Base-by-base conservation (phyloP, 2,888 invertebrate species). In the Melinopterus prodromus region DNA sequence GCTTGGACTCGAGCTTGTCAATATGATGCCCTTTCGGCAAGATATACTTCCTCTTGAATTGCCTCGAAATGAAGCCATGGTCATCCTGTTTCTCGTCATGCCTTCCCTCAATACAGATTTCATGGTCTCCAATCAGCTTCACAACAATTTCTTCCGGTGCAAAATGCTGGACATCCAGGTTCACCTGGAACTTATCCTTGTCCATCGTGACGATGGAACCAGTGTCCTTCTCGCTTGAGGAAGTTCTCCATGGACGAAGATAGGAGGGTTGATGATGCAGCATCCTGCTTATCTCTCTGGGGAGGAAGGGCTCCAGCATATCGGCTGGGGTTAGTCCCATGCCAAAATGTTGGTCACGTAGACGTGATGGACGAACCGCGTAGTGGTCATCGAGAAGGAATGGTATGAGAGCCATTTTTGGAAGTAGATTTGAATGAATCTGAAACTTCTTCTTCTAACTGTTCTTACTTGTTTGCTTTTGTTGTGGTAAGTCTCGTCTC, bases 131-230 rank as follows among this genome's bases (percentile, higher is more conserved):
- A 0, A 94, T 91, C 87, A 84, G 91, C 88, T 95, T 96, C 16
- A 96, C 95, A 7, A 92, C 91, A 69, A 97, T 93, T 88, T 96
- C 96, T 16, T 93, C 93, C 0, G 96, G 96, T 15, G 91, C 90
- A 85, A 96, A 96, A 84, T 96, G 94, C 85, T 94, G 92, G 0
- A 96, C 95, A 86, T 96, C 96, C 84, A 96, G 89, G 84, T 92
- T 92, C 9, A 94, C 93, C 86, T 94, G 93, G 82, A 94, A 94
- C 81, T 93, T 93, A 84, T 94, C 92, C n/a, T 92, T 92, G 85
- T 93, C 93, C 16, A 90, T 87, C 80, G 91, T 90, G 6, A 93
- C 89, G 80, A 91, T 92, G 0, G 91, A 91, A 12, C 91, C 91
- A 77, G 91, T 87, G 84, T 91, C 92, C 81, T 91, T 89, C 70